Conservation (phyloP, 2,113 vertebrate species). For the Cololabis saira region DNA sequence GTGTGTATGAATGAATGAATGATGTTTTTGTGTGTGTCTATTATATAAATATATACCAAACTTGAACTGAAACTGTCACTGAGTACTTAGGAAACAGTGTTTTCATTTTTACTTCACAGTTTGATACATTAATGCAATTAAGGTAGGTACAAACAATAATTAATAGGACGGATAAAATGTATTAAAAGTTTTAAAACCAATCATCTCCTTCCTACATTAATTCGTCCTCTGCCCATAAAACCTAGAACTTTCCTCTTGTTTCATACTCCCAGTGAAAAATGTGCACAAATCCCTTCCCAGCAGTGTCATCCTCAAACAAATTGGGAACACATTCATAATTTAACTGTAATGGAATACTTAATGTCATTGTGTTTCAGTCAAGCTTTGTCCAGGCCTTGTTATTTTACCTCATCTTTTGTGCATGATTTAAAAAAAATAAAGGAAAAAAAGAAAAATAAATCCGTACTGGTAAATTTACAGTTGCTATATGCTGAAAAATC, state of each 20-base stretch:
- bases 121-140: no score
- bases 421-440: conserved; percentile 47
- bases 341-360: conserved; percentile 69
- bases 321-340: conserved; percentile 62
- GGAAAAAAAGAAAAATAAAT: no score
- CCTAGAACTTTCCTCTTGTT: conserved; percentile 13
- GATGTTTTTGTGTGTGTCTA: no score
- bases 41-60: not conserved
- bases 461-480: conserved; percentile 55
- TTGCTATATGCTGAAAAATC: conserved; percentile 50
- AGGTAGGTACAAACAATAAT: no score
- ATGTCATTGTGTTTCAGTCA: conserved; percentile 59
- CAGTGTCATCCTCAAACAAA: conserved; percentile 50
- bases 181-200: not conserved
- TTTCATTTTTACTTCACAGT: no score
- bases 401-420: conserved; percentile 64
- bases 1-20: no score
- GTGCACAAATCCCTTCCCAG: conserved; percentile 34
- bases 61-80: not conserved
- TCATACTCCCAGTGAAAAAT: conserved; percentile 22
- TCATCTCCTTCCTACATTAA: not conserved
- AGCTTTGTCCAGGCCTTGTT: conserved; percentile 45
- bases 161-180: no score
- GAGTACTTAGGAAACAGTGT: no score
- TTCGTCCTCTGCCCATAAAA: conserved; percentile 29